Evolutionary conservation across 2,888 invertebrate species (phyloP), one percentile per base, ranked within the genome.

Genomic region (Smittia sp.): DNA sequence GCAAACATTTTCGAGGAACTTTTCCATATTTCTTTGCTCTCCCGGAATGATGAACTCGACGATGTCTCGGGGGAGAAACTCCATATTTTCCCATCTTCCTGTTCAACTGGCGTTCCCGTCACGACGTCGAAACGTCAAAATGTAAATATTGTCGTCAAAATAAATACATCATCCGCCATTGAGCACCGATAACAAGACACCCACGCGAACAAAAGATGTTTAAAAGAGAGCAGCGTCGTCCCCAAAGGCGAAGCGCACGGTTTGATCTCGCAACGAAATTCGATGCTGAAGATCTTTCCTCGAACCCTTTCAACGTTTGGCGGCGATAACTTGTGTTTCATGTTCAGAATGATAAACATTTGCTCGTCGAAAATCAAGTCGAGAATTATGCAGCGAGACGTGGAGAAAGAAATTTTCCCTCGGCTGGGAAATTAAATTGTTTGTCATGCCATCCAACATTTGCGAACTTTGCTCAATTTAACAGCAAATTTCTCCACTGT

Each of bases 391-490:
- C 58, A 58, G n/a, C 46, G n/a, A 46, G 46, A 11, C 32, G 46
- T 18, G 22, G 18, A 22, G 63, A 63, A 63, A 20, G 58, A 22
- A 58, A 58, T 58, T 63, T 2, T 63, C 25, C 62, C 4, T 22
- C n/a, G 18, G 6, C 1, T 15, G n/a, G 15, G 27, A 9, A 63
- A 63, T 27, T 63, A 63, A 63, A 63, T 63, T 63, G 63, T 63
- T 63, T 63, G 63, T 27, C 27, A 63, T 63, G 24, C 58, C 63
- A 63, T 63, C 25, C 63, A 63, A 63, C 58, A 58, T 18, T 58
- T 58, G 58, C 58, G 58, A 58, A 27, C 22, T 72, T n/a, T 22
- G 72, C 62, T 72, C 72, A 72, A 72, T 72, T 72, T 62, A 62
- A 39, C 62, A 72, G 20, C 18, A 38, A 65, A 18, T 65, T 65